Percentiles rank a stretch among this genome's conserved stretches.
Conservation (phyloP, 2,888 invertebrate genomes). For the Hofmannophila pseudospretella region DNA sequence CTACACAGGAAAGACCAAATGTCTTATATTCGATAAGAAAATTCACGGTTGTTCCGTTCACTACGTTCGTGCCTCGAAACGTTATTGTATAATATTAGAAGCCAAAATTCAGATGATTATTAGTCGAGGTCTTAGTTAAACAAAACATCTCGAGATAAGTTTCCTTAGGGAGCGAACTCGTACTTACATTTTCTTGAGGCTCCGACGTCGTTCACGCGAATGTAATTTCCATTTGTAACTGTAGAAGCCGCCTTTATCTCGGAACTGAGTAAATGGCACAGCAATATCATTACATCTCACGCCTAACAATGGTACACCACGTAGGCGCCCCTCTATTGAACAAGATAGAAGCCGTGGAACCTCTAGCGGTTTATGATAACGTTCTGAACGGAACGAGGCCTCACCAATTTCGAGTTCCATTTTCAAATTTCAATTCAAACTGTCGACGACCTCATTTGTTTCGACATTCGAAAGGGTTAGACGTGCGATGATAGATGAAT, state of each 20-base stretch:
- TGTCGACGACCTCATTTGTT: constrained; percentile 19
- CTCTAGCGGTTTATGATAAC: constrained; percentile 23
- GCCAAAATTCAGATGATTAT: neutral
- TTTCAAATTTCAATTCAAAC: constrained; percentile 18
- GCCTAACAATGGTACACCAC: constrained; percentile 41
- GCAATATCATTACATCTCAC: constrained; percentile 54
- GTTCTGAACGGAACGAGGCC: constrained; percentile 17
- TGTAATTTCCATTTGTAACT: constrained; percentile 37
- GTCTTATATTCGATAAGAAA: constrained; percentile 27
- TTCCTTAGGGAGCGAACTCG: constrained; percentile 2
- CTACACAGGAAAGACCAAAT: constrained; percentile 25
- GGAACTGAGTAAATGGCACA: constrained; percentile 44
- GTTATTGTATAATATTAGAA: no score
- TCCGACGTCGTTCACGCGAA: constrained; percentile 19
- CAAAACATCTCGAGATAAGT: constrained; percentile 9
- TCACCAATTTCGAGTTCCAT: constrained; percentile 8
- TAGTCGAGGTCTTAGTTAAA: constrained; percentile 1
- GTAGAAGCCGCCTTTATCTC: constrained; percentile 49
- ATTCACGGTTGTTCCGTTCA: constrained; percentile 17
- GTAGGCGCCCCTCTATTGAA: constrained; percentile 45
- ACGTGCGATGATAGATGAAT: constrained; percentile 15
- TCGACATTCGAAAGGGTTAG: constrained; percentile 12
- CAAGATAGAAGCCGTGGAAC: constrained; percentile 32
- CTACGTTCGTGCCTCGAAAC: no score
- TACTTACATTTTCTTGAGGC: constrained; percentile 13